These are phyloP conservation scores for Trichogramma dendrolimi DNA, from an alignment of 2,888 invertebrate species.

Conservation along the genomic window DNA sequence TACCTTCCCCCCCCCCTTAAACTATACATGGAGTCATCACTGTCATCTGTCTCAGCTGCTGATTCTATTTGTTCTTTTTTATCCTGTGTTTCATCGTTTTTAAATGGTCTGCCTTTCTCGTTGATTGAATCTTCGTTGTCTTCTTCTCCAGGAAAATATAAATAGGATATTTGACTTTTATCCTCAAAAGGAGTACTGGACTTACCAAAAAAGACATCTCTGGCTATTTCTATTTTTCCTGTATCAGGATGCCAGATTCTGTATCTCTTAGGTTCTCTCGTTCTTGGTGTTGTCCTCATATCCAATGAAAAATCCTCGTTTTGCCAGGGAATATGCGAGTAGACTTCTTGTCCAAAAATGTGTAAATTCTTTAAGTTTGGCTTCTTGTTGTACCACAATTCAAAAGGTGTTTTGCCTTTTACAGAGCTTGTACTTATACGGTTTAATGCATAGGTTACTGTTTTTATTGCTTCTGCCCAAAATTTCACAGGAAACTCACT, in stretches of 20 bases:
- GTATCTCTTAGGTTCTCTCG: no score
- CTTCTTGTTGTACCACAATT: conserved; percentile 17
- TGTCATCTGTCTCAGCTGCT: no score
- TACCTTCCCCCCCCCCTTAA: no score
- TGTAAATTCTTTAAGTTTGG: neutral
- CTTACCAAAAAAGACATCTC: neutral
- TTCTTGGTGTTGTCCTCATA: neutral
- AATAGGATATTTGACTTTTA: no score
- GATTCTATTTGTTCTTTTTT: no score
- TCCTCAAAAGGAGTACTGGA: no score
- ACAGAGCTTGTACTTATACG: conserved; percentile 11
- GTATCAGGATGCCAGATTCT: neutral
- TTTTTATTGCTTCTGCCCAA: conserved; percentile 27
- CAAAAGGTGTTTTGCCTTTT: conserved; percentile 17
- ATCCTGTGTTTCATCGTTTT: no score
- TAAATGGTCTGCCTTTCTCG: no score
- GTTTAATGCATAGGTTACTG: conserved; percentile 13
- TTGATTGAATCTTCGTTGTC: no score
- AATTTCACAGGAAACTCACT: conserved; percentile 20
- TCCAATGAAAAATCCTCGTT: neutral
- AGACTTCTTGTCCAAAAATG: conserved; percentile 4
- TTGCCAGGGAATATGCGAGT: neutral
- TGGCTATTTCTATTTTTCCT: neutral
- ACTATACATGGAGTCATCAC: no score
- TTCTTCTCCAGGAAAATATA: no score